Conservation (phyloP, 2,797 vertebrate genomes). For the Cuculus canorus region DNA sequence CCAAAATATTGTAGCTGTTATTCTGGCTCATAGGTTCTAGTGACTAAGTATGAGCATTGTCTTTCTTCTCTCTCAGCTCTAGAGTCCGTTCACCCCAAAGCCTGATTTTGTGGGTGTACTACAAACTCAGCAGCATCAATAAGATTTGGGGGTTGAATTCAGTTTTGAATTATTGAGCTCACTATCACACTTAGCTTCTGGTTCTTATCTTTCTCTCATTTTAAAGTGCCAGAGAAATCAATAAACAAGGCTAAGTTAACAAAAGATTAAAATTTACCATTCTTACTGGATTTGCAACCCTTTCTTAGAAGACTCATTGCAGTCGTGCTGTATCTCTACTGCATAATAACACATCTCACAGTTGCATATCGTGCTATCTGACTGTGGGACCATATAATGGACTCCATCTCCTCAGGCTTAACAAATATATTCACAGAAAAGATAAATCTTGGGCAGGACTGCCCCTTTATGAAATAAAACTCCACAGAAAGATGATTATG, state of each 20-base stretch:
- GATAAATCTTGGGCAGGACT: background rate
- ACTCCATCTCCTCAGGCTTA: background rate
- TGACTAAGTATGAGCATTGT: background rate
- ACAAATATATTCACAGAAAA: background rate
- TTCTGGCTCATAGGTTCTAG: background rate
- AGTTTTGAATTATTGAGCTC: background rate
- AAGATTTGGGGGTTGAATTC: background rate
- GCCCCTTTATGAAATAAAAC: background rate
- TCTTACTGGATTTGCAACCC: background rate
- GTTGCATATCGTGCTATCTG: background rate
- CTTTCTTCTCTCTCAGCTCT: background rate
- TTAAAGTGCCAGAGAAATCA: background rate
- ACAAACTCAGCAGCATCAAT: background rate
- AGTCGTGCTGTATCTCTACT: background rate
- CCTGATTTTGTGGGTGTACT: background rate
- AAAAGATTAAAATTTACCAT: background rate
- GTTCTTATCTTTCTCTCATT: background rate
- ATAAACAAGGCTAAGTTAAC: background rate
- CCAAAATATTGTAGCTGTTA: background rate
- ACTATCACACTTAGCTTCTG: background rate
- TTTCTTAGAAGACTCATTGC: background rate
- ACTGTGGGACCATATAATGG: background rate
- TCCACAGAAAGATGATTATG: background rate
- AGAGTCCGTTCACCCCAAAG: background rate
- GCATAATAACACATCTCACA: background rate